Evolutionary conservation across 2,888 invertebrate species (phyloP).

Genomic region (Campaea margaritaria): DNA sequence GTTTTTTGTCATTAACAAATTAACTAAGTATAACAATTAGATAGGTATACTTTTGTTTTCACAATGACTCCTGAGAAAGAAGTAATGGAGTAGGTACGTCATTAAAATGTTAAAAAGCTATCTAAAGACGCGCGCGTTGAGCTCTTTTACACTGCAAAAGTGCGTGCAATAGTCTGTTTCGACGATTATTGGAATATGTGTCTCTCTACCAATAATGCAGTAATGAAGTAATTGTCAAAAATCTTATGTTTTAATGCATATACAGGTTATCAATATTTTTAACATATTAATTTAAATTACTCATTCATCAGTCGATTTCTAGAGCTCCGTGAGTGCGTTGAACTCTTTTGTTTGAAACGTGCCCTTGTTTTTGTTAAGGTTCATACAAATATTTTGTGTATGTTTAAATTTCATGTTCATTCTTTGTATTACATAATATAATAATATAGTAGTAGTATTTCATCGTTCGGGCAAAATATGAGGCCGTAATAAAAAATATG

Average conservation of each 20-base stretch:
- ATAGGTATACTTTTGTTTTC: too few species aligned
- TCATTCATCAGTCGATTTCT: neutral
- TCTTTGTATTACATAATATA: neutral
- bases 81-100: too few species aligned
- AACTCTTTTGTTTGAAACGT: conserved; percentile 21
- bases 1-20: neutral
- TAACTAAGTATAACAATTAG: neutral
- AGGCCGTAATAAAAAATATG: neutral
- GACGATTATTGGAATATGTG: neutral
- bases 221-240: too few species aligned
- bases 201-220: neutral
- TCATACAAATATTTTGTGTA: neutral
- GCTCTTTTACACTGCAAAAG: conserved; percentile 13
- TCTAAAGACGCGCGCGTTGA: conserved; percentile 12
- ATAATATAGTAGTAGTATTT: neutral
- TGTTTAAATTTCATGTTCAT: neutral
- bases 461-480: neutral
- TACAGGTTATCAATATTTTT: neutral
- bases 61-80: too few species aligned
- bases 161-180: neutral
- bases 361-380: neutral
- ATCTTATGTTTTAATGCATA: neutral
- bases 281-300: neutral
- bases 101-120: neutral
- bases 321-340: conserved; percentile 21